These are phyloP conservation scores for Griposia aprilina DNA, from an alignment of 2,888 invertebrate genomes.

Conservation along the genomic window DNA sequence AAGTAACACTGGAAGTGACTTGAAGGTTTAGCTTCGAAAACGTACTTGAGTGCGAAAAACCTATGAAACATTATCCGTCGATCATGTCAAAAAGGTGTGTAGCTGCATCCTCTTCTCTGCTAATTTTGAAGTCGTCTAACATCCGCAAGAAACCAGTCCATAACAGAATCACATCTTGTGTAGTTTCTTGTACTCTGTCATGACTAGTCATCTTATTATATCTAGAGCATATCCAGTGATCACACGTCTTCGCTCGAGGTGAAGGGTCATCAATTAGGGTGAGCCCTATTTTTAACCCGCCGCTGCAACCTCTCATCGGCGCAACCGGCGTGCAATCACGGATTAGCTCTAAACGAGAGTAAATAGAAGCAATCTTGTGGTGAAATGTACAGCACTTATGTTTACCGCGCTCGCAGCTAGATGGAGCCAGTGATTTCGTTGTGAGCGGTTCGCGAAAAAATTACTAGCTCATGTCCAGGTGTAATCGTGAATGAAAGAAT, in stretches of 20 bases:
- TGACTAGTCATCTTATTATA: too few species aligned
- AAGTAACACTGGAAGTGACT: slow-evolving; percentile 48
- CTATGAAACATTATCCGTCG: too few species aligned
- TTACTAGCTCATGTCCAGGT: slow-evolving; percentile 31
- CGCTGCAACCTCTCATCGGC: slow-evolving; percentile 72
- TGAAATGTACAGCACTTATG: slow-evolving; percentile 65
- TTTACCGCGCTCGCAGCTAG: slow-evolving; percentile 49
- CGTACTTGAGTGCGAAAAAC: too few species aligned
- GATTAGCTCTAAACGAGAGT: slow-evolving; percentile 74
- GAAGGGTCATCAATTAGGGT: slow-evolving; percentile 80
- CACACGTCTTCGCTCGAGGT: slow-evolving; percentile 62
- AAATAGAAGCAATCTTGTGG: slow-evolving; percentile 71
- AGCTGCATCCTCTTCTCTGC: too few species aligned
- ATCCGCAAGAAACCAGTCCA: too few species aligned
- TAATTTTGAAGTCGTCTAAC: too few species aligned
- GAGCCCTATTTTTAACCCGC: slow-evolving; percentile 78
- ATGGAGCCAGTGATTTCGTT: slow-evolving; percentile 60
- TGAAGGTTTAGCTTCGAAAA: too few species aligned
- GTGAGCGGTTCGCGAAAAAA: slow-evolving; percentile 44
- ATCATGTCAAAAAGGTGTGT: too few species aligned
- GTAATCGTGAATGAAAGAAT: slow-evolving; percentile 28
- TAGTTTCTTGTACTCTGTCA: too few species aligned
- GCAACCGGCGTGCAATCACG: slow-evolving; percentile 69
- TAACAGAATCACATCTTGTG: too few species aligned
- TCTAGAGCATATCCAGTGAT: slow-evolving; percentile 58